A percentile compares a stretch with the other conserved stretches of the same genome.
Evolutionary conservation across 2,888 invertebrate genomes (phyloP).

Genomic region (Chrysolina oricalcia): DNA sequence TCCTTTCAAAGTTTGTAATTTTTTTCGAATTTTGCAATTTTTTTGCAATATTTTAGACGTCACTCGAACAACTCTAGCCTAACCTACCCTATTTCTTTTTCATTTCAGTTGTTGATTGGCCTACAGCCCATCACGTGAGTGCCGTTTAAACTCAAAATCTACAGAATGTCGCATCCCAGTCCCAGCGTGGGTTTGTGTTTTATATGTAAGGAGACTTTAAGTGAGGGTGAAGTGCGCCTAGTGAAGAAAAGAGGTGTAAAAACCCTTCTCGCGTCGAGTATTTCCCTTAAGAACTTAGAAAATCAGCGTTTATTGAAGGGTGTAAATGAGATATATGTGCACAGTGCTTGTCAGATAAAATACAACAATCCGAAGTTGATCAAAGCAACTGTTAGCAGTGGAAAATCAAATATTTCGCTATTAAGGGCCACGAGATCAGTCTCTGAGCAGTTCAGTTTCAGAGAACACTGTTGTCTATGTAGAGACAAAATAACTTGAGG

Average conservation of each 20-base stretch:
- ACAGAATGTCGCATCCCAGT: neutral
- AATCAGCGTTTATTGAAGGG: neutral
- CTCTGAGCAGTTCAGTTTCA: slow-evolving; percentile 32
- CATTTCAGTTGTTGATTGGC: neutral
- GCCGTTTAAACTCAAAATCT: too few species aligned
- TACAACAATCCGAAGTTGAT: slow-evolving; percentile 24
- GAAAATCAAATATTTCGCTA: slow-evolving; percentile 26
- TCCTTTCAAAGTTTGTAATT: too few species aligned
- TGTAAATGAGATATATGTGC: slow-evolving; percentile 20
- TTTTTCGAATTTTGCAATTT: too few species aligned
- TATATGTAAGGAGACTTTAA: slow-evolving; percentile 16
- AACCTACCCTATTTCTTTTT: too few species aligned
- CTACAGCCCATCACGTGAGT: too few species aligned
- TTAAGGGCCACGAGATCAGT: slow-evolving; percentile 30
- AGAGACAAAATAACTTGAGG: slow-evolving; percentile 27
- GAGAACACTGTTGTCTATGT: slow-evolving; percentile 29
- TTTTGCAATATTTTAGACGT: too few species aligned
- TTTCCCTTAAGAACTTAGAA: too few species aligned
- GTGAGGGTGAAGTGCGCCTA: slow-evolving; percentile 14
- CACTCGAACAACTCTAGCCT: too few species aligned
- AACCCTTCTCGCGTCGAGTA: slow-evolving; percentile 27
- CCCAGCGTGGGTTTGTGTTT: neutral
- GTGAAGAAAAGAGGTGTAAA: slow-evolving; percentile 22
- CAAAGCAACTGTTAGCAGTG: slow-evolving; percentile 24
- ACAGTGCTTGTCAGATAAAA: slow-evolving; percentile 25